These are phyloP conservation scores for Acipenser ruthenus DNA, from an alignment of 2,797 vertebrate genomes.

Conservation along the genomic window DNA sequence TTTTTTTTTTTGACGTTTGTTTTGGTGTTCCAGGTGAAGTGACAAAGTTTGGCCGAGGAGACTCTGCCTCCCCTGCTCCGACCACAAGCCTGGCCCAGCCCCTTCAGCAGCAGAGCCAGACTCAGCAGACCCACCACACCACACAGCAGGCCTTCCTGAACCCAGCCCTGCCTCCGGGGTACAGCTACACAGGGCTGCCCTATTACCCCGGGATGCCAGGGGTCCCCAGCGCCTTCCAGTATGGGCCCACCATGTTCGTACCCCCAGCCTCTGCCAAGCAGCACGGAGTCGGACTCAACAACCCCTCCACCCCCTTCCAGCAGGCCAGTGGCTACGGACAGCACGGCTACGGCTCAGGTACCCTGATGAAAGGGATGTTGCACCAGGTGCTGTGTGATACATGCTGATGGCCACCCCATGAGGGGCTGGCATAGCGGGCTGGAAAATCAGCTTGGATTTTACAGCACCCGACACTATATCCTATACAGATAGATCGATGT, in stretches of 20 bases:
- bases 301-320: constrained; percentile 77
- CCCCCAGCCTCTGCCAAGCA: constrained; percentile 87
- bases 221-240: constrained; percentile 85
- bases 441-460: too few species aligned
- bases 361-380: too few species aligned
- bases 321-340: constrained; percentile 81
- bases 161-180: constrained; percentile 82
- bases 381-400: too few species aligned
- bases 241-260: constrained; percentile 89
- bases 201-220: constrained; percentile 82
- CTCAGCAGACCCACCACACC: constrained; percentile 80
- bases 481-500: too few species aligned
- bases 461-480: too few species aligned
- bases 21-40: constrained; percentile 67
- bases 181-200: constrained; percentile 90
- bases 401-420: too few species aligned
- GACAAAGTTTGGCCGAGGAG: constrained; percentile 86
- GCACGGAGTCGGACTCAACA: constrained; percentile 74
- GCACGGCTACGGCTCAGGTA: constrained; percentile 84
- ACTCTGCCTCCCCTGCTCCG: constrained; percentile 87
- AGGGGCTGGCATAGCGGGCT: too few species aligned
- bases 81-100: constrained; percentile 66
- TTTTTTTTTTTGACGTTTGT: too few species aligned
- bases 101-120: constrained; percentile 67
- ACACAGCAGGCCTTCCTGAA: constrained; percentile 92